Conservation (phyloP, 2,797 vertebrate species). For the Premnoplex brunnescens region DNA sequence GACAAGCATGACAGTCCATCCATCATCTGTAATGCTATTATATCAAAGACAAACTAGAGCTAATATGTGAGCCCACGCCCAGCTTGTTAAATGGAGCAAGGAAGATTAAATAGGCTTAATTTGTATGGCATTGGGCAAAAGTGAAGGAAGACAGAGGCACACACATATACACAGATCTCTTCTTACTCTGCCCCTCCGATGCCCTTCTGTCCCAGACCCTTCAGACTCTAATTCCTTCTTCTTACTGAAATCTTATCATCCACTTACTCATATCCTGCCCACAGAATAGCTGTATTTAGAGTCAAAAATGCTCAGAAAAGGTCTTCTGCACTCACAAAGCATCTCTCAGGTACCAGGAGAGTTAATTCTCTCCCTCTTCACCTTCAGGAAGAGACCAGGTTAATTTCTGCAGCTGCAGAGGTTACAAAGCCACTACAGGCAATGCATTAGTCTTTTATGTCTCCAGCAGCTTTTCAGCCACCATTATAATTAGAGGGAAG, state of each 20-base stretch:
- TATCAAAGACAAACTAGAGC: neutral
- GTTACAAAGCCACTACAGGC: neutral
- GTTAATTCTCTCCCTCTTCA: neutral
- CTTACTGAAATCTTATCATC: neutral
- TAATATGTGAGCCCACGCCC: neutral
- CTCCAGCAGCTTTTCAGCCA: neutral
- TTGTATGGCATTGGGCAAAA: neutral
- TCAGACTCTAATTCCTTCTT: neutral
- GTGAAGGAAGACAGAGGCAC: neutral
- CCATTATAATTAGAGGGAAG: neutral
- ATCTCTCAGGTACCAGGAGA: neutral
- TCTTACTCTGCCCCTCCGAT: neutral
- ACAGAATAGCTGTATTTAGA: neutral
- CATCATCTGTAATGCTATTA: neutral
- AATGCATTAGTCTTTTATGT: neutral
- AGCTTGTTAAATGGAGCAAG: neutral
- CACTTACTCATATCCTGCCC: neutral
- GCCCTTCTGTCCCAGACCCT: neutral
- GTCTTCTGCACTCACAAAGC: neutral
- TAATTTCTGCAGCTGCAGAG: neutral
- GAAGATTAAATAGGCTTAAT: neutral
- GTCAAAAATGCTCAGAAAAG: neutral
- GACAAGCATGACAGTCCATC: neutral
- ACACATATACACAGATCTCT: rapidly evolving
- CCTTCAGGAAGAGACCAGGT: neutral